These are phyloP conservation scores for Eleutherodactylus coqui DNA, from an alignment of 2,797 vertebrate genomes.

Conservation along the genomic window DNA sequence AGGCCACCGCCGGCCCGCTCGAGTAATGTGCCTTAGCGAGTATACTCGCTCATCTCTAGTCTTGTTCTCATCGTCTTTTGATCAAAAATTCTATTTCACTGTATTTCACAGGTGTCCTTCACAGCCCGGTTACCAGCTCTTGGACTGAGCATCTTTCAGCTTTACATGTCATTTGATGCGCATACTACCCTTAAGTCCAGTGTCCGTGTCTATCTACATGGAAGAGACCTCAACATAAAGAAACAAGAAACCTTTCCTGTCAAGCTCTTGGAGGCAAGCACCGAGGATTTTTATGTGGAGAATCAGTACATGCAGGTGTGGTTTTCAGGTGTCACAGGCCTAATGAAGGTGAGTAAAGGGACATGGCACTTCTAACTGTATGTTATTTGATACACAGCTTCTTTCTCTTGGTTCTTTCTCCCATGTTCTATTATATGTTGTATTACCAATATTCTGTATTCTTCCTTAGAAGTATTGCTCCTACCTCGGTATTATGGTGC, in stretches of 20 bases:
- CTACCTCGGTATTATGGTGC: neutral
- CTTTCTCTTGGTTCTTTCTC: neutral
- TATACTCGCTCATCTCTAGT: no score
- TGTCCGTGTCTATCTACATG: conserved; percentile 81
- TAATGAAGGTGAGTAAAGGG: conserved; percentile 84
- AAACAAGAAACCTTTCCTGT: conserved; percentile 79
- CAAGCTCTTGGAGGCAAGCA: conserved; percentile 75
- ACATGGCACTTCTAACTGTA: no score
- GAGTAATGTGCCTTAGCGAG: no score
- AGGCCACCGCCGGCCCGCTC: no score
- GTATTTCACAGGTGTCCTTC: conserved; percentile 86
- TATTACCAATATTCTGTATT: neutral
- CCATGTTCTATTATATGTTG: neutral
- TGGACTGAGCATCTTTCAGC: conserved; percentile 87
- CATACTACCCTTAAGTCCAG: conserved; percentile 81
- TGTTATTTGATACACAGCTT: no score
- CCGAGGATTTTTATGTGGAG: conserved; percentile 86
- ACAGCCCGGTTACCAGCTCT: conserved; percentile 86
- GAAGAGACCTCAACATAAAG: conserved; percentile 71
- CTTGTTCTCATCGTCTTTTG: neutral
- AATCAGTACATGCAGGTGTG: conserved; percentile 88
- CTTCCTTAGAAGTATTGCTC: neutral
- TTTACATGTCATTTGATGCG: conserved; percentile 81
- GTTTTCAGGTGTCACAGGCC: conserved; percentile 89
- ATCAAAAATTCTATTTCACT: neutral